Evolutionary conservation across 2,797 vertebrate genomes (phyloP).

Genomic region (Salmo trutta): DNA sequence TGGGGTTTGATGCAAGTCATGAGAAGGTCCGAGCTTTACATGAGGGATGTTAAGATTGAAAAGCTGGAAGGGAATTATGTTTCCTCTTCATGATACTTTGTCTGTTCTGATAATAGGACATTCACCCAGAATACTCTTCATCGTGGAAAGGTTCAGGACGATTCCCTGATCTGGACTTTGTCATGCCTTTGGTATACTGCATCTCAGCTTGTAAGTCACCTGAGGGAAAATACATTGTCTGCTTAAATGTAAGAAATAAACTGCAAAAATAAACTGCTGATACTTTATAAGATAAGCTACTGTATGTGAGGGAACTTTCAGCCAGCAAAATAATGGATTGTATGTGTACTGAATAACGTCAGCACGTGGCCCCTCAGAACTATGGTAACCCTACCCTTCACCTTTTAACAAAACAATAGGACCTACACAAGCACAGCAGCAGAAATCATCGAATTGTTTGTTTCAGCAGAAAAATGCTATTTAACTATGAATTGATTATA

Average conservation of each 20-base stretch:
- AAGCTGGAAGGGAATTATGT: no score
- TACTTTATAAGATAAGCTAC: neutral
- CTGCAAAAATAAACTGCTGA: neutral
- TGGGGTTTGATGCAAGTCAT: no score
- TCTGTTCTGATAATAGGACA: no score
- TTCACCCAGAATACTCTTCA: neutral
- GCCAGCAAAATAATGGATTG: neutral
- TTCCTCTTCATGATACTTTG: no score
- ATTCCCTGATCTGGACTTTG: neutral
- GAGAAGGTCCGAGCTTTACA: no score
- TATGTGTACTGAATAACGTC: conserved; percentile 24
- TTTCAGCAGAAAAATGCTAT: conserved; percentile 22
- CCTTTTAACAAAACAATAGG: conserved; percentile 27
- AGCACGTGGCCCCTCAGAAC: conserved; percentile 14
- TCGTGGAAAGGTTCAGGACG: neutral
- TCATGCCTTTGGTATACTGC: neutral
- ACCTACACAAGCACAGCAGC: conserved; percentile 49
- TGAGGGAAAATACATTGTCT: neutral
- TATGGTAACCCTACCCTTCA: conserved; percentile 11
- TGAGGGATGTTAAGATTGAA: no score
- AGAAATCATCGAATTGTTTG: conserved; percentile 30
- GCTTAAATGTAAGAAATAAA: neutral
- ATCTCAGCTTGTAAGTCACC: neutral
- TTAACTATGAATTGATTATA: conserved; percentile 43
- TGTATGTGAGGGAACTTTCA: neutral